phyloP scores from a whole-genome alignment of 1,140 invertebrate genomes.

The Pectinophora gossypiella region DNA sequence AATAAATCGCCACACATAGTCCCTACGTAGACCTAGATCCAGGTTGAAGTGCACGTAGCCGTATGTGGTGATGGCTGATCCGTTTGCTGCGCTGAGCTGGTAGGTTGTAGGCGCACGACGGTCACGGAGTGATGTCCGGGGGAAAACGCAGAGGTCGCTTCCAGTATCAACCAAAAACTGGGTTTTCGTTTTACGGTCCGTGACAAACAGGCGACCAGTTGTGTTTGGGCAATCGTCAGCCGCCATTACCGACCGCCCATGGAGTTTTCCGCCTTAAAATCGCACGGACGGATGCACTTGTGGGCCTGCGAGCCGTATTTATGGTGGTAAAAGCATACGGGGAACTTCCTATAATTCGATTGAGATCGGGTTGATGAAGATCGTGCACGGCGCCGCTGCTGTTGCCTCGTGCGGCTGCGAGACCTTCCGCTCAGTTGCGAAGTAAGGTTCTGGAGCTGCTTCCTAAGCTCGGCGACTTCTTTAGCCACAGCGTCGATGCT shows the following conservation, averaged over 20 bases:
- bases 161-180: conserved; percentile 1
- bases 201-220: conserved; percentile 3
- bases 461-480: neutral
- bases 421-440: neutral
- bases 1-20: neutral
- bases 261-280: conserved; percentile 2
- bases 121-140: neutral
- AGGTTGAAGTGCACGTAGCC: neutral
- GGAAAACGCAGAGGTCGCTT: neutral
- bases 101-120: neutral
- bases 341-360: conserved; percentile 3
- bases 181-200: neutral
- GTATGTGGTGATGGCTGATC: neutral
- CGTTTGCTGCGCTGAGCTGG: neutral
- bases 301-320: conserved; percentile 2
- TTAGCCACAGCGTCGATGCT: neutral
- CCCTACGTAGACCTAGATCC: neutral
- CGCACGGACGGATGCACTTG: neutral
- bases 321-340: conserved; percentile 6
- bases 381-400: neutral
- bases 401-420: neutral
- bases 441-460: neutral
- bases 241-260: conserved; percentile 13
- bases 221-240: conserved; percentile 4
- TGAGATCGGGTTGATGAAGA: neutral